A percentile compares a stretch with the other conserved stretches of the same genome.
These are phyloP conservation scores for Aegypius monachus DNA, from an alignment of 2,113 vertebrate genomes.

Conservation along the genomic window DNA sequence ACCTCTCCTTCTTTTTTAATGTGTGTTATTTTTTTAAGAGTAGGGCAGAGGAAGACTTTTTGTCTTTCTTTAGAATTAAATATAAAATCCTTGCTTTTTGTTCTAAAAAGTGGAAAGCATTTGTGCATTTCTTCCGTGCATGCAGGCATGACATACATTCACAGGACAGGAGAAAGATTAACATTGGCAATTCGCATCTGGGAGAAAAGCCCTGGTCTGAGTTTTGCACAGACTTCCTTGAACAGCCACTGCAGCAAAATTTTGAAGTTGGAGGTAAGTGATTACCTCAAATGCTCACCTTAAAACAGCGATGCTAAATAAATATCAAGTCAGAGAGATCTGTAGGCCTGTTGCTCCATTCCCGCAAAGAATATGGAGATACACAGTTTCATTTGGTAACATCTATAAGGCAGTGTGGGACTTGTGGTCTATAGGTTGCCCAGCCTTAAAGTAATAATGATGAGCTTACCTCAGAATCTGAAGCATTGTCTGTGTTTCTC, in stretches of 20 bases:
- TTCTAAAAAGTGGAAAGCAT: neutral
- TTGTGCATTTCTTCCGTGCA: neutral
- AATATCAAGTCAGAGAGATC: neutral
- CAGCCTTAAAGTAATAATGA: neutral
- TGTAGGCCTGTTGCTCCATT: neutral
- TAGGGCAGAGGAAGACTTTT: neutral
- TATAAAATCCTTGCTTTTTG: neutral
- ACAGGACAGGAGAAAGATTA: neutral
- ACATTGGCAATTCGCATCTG: neutral
- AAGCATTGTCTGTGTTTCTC: neutral
- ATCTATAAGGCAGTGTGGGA: neutral
- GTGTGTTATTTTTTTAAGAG: neutral
- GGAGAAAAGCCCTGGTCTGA: neutral
- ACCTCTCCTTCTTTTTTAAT: neutral
- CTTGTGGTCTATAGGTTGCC: neutral
- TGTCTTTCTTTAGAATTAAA: neutral
- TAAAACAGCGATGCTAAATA: neutral
- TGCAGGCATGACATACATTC: neutral
- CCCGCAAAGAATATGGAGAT: neutral
- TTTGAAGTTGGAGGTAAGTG: neutral
- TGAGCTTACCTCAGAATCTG: neutral
- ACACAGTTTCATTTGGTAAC: neutral
- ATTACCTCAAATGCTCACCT: neutral
- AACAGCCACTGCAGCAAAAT: neutral
- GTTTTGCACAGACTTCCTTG: neutral